These are phyloP conservation scores for Sus cebifrons DNA, from an alignment of 2,797 vertebrate species.

Conservation along the genomic window DNA sequence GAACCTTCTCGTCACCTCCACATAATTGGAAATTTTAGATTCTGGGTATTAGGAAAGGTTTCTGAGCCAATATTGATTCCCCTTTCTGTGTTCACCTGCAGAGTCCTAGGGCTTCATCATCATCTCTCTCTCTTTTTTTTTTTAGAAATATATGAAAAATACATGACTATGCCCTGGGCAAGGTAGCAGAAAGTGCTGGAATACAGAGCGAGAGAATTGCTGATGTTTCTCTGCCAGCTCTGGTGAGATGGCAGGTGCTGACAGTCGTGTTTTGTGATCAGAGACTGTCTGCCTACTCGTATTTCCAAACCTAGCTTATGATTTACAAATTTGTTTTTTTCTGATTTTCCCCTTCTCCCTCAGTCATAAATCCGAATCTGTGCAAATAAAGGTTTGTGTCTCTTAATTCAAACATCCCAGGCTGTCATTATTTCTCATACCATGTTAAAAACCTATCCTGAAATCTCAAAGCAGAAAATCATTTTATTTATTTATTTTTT, in stretches of 20 bases:
- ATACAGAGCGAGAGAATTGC: not conserved
- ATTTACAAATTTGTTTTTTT: conserved; percentile 56
- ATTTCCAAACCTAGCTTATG: conserved; percentile 67
- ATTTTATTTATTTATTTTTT: too few relatives aligned
- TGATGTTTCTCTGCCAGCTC: not conserved
- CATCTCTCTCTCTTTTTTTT: not conserved
- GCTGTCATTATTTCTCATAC: not conserved
- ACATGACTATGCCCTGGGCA: not conserved
- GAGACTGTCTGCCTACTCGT: not conserved
- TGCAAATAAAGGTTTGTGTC: conserved; percentile 27
- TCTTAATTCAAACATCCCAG: not conserved
- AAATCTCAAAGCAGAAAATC: conserved; percentile 45
- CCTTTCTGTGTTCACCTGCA: not conserved
- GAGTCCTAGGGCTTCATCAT: not conserved
- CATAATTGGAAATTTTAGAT: not conserved
- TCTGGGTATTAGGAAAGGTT: not conserved
- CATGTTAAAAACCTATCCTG: conserved; percentile 24
- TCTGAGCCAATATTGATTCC: not conserved
- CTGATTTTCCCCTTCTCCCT: conserved; percentile 41
- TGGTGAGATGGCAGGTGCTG: conserved; percentile 6
- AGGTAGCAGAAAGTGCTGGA: not conserved
- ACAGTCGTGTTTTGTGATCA: conserved; percentile 47
- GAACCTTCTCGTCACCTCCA: not conserved
- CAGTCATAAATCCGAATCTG: conserved; percentile 5
- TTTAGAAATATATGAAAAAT: conserved; percentile 67